phyloP scores from a whole-genome alignment of 2,888 invertebrate genomes.

The Nomada goodeniana region DNA sequence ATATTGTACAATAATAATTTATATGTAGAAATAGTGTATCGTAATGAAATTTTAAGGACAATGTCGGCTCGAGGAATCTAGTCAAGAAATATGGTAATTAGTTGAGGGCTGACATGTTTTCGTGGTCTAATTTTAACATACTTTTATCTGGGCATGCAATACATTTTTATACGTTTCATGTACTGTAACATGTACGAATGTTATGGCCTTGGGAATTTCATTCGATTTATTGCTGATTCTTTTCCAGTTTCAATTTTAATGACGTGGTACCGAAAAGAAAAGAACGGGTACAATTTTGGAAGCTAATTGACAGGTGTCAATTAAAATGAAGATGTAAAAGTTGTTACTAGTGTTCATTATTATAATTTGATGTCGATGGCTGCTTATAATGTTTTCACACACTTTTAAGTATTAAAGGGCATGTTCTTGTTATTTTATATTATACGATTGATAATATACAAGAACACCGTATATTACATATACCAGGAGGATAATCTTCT shows the following conservation, averaged over 20 bases:
- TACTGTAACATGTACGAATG: not conserved
- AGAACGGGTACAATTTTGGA: not conserved
- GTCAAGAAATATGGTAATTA: constrained; percentile 24
- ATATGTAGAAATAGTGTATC: not conserved
- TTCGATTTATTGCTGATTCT: not conserved
- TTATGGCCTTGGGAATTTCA: not conserved
- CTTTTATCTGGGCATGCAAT: not conserved
- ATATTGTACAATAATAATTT: constrained; percentile 1
- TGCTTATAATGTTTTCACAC: constrained; percentile 1
- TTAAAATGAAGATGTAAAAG: not conserved
- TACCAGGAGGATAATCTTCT: not conserved
- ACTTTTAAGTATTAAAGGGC: constrained; percentile 20
- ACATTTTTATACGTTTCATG: not conserved
- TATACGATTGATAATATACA: not conserved
- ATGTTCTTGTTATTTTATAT: constrained; percentile 23
- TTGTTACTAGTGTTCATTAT: not conserved
- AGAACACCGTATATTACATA: not conserved
- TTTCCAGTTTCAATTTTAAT: constrained; percentile 12
- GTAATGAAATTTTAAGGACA: not conserved
- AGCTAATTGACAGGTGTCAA: not conserved
- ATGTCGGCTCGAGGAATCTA: not conserved
- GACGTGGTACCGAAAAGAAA: not conserved
- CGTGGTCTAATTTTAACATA: not conserved
- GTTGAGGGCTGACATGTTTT: not conserved
- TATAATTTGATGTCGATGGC: constrained; percentile 7